phyloP scores from a whole-genome alignment of 2,888 invertebrate genomes.

The Eristalis intricaria region DNA sequence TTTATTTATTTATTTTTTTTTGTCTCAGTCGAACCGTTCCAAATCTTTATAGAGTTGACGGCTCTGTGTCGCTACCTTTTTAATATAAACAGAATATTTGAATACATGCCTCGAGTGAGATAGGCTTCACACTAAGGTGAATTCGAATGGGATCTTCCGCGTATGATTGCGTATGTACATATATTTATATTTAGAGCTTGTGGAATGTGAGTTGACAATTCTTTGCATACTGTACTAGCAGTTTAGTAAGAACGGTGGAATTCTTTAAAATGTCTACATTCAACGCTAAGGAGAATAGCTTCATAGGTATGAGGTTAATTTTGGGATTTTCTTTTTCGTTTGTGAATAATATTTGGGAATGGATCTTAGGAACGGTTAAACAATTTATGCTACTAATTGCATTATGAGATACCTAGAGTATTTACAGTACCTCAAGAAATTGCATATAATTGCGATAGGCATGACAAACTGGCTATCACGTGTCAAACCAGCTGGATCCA shows the following conservation, averaged over 20 bases:
- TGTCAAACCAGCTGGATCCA: too few species aligned
- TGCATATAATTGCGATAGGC: too few species aligned
- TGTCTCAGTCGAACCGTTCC: slow-evolving; percentile 74
- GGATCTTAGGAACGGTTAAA: too few species aligned
- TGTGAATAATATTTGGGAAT: background rate
- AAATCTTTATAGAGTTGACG: slow-evolving; percentile 48
- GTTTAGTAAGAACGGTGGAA: background rate
- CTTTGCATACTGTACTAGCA: background rate
- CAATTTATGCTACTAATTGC: too few species aligned
- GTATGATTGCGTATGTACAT: background rate
- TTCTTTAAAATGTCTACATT: background rate
- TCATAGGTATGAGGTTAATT: background rate
- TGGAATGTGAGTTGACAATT: background rate
- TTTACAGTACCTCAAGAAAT: too few species aligned
- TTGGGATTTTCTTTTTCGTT: background rate
- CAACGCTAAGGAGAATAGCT: background rate
- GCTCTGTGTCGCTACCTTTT: slow-evolving; percentile 54
- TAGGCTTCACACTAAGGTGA: slow-evolving; percentile 36
- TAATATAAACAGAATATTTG: slow-evolving; percentile 44
- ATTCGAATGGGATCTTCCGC: background rate
- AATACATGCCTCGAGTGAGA: slow-evolving; percentile 38
- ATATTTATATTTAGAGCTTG: background rate
- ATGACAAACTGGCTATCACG: too few species aligned
- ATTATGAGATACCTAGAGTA: too few species aligned
- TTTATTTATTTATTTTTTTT: slow-evolving; percentile 72